Base-by-base conservation (phyloP, 2,888 invertebrate genomes). In the Molanna angustata region DNA sequence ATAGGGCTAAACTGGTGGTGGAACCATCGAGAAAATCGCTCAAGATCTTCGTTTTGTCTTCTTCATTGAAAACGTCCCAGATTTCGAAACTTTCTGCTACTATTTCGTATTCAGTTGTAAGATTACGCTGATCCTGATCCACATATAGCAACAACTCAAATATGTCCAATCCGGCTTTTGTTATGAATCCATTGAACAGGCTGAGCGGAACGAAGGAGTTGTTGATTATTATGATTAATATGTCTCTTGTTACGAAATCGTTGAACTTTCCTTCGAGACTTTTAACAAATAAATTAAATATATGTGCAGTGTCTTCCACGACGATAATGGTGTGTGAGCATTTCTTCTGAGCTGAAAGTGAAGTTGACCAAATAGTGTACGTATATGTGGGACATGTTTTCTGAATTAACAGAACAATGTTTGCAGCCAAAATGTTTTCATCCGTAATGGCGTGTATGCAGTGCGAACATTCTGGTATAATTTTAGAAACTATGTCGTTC, bases 241-340 rank as follows among this genome's bases (percentile, higher is more conserved):
- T 17, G 3, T 41, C n/a, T n/a, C 13, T 20, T n/a, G 9, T 20
- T 20, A 17, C 13, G 13, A 20, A 41, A 19, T 11, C 9, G 13
- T 20, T 21, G 4, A 18, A 11, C n/a, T 41, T 41, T 6, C 14
- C 41, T 11, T 41, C 11, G 14, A 3, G n/a, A 21, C 41, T 41
- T 17, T 21, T 41, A n/a, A 20, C 41, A 14, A 41, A 41, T 4
- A 41, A n/a, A 41, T 20, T 21, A 3, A 41, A 4, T 4, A 41
- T 19, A 4, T 9, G 3, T n/a, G 3, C 20, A 11, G 4, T 21
- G 41, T 41, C 21, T 6, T 41, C 41, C 9, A 18, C 4, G 17
- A 41, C 3, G 6, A 41, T 6, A 16, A 41, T 21, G 2, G 21
- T 4, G 7, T 41, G 41, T 2, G 41, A 17, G 18, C 41, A 41